Conservation (phyloP, 1,140 invertebrate species). For the Pogonus chalceus region DNA sequence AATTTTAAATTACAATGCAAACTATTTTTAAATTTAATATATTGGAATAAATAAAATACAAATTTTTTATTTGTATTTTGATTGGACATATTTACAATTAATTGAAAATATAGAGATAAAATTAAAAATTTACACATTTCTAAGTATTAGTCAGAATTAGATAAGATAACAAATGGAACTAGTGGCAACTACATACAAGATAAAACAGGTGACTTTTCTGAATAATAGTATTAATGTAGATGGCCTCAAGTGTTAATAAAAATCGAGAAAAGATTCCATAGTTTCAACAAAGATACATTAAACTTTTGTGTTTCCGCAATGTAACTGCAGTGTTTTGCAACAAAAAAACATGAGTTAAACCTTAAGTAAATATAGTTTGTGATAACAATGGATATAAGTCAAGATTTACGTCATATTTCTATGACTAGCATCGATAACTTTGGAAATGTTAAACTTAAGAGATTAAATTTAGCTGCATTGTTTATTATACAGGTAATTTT, state of each 20-base stretch:
- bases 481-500: slow-evolving; percentile 1
- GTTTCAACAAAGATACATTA: not conserved
- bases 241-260: not conserved
- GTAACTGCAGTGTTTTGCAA: not conserved
- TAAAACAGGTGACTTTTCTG: not conserved
- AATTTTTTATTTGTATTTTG: too few relatives aligned
- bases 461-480: not conserved
- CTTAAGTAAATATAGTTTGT: not conserved
- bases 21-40: too few relatives aligned
- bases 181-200: not conserved
- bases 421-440: not conserved
- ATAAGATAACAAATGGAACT: not conserved
- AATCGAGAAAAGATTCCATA: not conserved
- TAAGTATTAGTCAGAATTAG: not conserved
- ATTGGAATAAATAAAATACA: too few relatives aligned
- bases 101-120: too few relatives aligned
- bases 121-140: too few relatives aligned
- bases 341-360: not conserved
- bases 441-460: not conserved
- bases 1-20: too few relatives aligned
- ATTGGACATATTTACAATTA: too few relatives aligned
- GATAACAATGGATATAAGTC: not conserved
- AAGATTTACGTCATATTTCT: not conserved
- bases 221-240: not conserved
- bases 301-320: not conserved